phyloP scores from a whole-genome alignment of 2,888 invertebrate species.

The Phyllotreta striolata region DNA sequence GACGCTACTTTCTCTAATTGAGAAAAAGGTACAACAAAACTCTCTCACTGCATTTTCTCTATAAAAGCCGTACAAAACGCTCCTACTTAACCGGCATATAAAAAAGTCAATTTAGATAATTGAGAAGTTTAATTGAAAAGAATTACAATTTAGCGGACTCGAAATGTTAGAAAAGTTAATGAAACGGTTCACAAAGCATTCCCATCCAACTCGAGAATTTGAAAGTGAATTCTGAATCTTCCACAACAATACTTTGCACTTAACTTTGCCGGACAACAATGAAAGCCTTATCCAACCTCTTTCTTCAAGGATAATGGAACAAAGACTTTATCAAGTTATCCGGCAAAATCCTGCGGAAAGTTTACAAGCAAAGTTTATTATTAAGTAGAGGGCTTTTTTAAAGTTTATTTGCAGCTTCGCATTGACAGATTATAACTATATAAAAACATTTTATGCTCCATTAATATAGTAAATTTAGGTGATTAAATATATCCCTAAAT shows the following conservation, averaged over 20 bases:
- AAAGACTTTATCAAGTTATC: slow-evolving; percentile 27
- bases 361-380: slow-evolving; percentile 24
- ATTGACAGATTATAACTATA: slow-evolving; percentile 7
- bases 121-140: slow-evolving; percentile 13
- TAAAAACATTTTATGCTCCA: background rate
- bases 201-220: slow-evolving; percentile 11
- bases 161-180: slow-evolving; percentile 5
- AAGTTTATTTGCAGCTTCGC: slow-evolving; percentile 12
- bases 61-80: slow-evolving; percentile 1
- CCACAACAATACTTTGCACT: slow-evolving; percentile 29
- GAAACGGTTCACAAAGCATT: slow-evolving; percentile 16
- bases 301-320: slow-evolving; percentile 29
- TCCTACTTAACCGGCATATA: background rate
- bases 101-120: slow-evolving; percentile 10
- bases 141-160: slow-evolving; percentile 4
- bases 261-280: slow-evolving; percentile 31
- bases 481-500: no score
- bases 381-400: slow-evolving; percentile 15
- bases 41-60: background rate
- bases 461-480: background rate
- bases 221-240: slow-evolving; percentile 27
- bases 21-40: no score
- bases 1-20: no score
- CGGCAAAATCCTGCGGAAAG: slow-evolving; percentile 15
- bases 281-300: slow-evolving; percentile 24